Conservation (phyloP, 2,888 invertebrate species). For the Clivina fossor region DNA sequence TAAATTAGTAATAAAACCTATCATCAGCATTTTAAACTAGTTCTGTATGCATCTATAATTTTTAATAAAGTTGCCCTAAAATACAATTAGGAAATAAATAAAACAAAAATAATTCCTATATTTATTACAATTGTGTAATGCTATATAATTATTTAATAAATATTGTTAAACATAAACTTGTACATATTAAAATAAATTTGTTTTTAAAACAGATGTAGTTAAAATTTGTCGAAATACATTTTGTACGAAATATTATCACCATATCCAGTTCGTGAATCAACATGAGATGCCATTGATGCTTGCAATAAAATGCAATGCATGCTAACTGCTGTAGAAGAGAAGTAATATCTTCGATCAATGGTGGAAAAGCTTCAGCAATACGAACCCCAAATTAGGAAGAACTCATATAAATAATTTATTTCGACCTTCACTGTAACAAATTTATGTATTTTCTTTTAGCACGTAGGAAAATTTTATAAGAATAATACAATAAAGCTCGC, state of each 20-base stretch:
- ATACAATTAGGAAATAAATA: too few relatives aligned
- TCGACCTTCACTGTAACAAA: conserved; percentile 75
- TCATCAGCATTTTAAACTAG: too few relatives aligned
- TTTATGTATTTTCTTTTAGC: too few relatives aligned
- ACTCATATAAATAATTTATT: conserved; percentile 81
- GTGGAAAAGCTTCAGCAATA: conserved; percentile 90
- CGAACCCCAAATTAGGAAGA: conserved; percentile 81
- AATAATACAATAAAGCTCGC: too few relatives aligned
- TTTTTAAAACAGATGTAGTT: conserved; percentile 66
- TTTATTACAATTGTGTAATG: too few relatives aligned
- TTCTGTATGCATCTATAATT: too few relatives aligned
- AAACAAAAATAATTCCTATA: too few relatives aligned
- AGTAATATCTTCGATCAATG: conserved; percentile 85
- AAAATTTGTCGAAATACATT: conserved; percentile 63
- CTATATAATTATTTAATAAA: background rate
- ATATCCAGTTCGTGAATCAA: conserved; percentile 50
- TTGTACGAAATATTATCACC: conserved; percentile 52
- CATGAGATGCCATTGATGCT: conserved; percentile 63
- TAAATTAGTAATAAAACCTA: too few relatives aligned
- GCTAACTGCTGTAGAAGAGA: conserved; percentile 84
- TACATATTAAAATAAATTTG: conserved; percentile 60
- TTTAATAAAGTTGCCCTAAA: too few relatives aligned
- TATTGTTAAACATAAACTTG: background rate
- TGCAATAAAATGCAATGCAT: conserved; percentile 81
- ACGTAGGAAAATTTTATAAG: too few relatives aligned